These are phyloP conservation scores for Odontamblyopus lacepedii DNA, from an alignment of 2,797 vertebrate genomes.

Conservation along the genomic window DNA sequence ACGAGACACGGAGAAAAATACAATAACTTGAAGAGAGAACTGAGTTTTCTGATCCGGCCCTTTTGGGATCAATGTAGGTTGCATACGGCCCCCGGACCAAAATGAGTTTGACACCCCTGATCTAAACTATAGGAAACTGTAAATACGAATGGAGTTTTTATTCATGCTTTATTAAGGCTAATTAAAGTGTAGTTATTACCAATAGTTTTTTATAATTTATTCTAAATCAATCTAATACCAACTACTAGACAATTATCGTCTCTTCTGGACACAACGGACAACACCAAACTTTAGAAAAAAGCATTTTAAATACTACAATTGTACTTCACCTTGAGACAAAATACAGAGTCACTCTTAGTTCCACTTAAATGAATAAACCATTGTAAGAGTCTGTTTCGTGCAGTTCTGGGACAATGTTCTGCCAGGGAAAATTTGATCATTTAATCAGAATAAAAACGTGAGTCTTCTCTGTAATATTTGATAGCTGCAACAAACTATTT, in stretches of 20 bases:
- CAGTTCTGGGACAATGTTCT: constrained; percentile 17
- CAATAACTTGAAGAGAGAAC: too few species aligned
- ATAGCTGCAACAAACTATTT: too few species aligned
- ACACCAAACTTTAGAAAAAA: not conserved
- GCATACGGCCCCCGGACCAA: too few species aligned
- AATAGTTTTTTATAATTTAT: not conserved
- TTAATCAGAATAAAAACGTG: not conserved
- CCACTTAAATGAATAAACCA: constrained; percentile 13
- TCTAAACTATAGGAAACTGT: too few species aligned
- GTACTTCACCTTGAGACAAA: constrained; percentile 23
- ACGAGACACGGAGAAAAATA: too few species aligned
- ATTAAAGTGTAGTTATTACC: too few species aligned
- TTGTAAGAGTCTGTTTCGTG: constrained; percentile 18
- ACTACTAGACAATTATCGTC: not conserved
- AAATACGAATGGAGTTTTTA: too few species aligned
- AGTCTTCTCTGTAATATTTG: too few species aligned
- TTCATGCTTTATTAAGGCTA: too few species aligned
- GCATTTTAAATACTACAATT: not conserved
- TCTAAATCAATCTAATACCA: not conserved
- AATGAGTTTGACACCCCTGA: too few species aligned
- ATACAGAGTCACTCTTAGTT: not conserved
- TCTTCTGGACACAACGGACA: not conserved
- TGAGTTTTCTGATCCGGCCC: too few species aligned
- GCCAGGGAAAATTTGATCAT: constrained; percentile 7
- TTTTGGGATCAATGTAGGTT: too few species aligned